Conservation (phyloP, 2,113 vertebrate species). For the Chloebia gouldiae region DNA sequence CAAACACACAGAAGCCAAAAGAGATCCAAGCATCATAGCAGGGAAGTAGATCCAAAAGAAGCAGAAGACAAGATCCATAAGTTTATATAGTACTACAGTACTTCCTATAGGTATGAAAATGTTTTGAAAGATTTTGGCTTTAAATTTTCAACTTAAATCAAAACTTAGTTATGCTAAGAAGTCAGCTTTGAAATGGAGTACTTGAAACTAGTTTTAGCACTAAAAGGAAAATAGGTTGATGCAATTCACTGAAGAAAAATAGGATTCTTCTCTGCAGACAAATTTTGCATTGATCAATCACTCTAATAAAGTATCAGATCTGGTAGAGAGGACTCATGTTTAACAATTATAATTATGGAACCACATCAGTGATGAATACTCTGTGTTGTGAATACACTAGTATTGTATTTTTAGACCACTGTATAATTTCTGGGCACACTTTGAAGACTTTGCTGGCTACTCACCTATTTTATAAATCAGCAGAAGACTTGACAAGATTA, state of each 20-base stretch:
- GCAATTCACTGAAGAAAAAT: constrained; percentile 5
- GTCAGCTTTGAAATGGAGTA: neutral
- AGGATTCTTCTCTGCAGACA: constrained; percentile 2
- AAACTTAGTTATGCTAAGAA: neutral
- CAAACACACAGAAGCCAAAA: neutral
- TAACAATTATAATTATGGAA: constrained; percentile 41
- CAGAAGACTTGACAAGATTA: constrained; percentile 29
- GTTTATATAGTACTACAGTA: neutral
- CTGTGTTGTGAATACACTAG: constrained; percentile 23
- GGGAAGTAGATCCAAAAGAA: neutral
- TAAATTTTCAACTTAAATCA: neutral
- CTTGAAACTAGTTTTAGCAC: constrained; percentile 10
- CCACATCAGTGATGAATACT: constrained; percentile 29
- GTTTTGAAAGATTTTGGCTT: neutral
- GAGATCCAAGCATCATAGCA: neutral
- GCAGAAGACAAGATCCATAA: neutral
- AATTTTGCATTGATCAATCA: constrained; percentile 1
- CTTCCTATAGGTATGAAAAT: neutral
- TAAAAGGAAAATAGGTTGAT: neutral
- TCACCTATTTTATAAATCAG: constrained; percentile 48
- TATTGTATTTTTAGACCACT: constrained; percentile 40
- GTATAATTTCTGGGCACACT: constrained; percentile 32
- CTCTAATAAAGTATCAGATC: constrained; percentile 5
- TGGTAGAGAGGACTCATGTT: neutral
- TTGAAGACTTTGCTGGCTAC: constrained; percentile 35